Evolutionary conservation across 1,140 invertebrate genomes (phyloP).

Genomic region (Riptortus pedestris): DNA sequence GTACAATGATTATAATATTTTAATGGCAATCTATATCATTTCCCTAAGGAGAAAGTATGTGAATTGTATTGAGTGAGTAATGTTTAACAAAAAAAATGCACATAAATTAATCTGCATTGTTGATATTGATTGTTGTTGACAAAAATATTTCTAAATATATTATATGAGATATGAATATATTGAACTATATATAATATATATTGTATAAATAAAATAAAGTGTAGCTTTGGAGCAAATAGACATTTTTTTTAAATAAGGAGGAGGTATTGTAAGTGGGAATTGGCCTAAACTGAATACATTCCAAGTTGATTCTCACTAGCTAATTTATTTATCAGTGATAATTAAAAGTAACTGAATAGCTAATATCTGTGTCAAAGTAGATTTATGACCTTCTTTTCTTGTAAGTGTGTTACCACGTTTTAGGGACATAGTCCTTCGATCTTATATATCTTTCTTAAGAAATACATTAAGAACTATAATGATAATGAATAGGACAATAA

Average conservation of each 20-base stretch:
- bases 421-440: neutral
- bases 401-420: neutral
- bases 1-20: no score
- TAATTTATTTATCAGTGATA: neutral
- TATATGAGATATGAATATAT: neutral
- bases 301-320: neutral
- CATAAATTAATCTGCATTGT: neutral
- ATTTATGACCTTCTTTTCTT: neutral
- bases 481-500: conserved; percentile 3
- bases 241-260: neutral
- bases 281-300: neutral
- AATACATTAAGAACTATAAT: neutral
- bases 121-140: conserved; percentile 3
- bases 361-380: neutral
- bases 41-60: no score
- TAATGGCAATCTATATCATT: no score
- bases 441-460: neutral
- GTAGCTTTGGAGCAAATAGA: neutral
- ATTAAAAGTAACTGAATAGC: neutral
- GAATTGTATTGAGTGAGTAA: no score
- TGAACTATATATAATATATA: neutral
- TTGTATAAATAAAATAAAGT: conserved; percentile 3
- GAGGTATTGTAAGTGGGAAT: neutral
- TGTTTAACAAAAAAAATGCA: no score
- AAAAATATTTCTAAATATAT: conserved; percentile 8